These are phyloP conservation scores for Lissocephala sabroskyi DNA, from an alignment of 2,888 invertebrate genomes.

Conservation along the genomic window DNA sequence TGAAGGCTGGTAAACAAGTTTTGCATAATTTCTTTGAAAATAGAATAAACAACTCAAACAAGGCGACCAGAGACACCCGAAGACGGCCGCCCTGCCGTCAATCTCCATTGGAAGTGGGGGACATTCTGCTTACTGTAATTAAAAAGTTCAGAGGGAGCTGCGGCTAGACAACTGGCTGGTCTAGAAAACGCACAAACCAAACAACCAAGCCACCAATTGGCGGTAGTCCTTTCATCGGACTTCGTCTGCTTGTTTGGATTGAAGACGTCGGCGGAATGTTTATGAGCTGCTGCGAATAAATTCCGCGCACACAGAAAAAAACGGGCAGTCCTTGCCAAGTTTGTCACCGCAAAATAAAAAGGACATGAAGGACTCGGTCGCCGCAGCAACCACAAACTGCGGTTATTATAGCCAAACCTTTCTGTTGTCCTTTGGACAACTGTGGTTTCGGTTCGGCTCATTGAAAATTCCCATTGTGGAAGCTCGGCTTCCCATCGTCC, in stretches of 20 bases:
- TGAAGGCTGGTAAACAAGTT: conserved; percentile 25
- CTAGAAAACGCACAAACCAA: background rate
- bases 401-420: conserved; percentile 30
- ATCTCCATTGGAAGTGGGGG: too few species aligned
- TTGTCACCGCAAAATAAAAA: conserved; percentile 41
- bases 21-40: conserved; percentile 35
- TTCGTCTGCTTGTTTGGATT: too few species aligned
- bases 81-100: too few species aligned
- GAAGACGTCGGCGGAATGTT: conserved; percentile 27
- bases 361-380: conserved; percentile 34
- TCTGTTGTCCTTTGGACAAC: too few species aligned
- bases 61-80: too few species aligned
- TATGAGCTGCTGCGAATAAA: conserved; percentile 38
- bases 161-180: conserved; percentile 5
- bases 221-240: too few species aligned
- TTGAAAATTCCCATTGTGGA: too few species aligned
- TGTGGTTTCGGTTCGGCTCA: too few species aligned
- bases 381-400: conserved; percentile 45
- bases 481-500: too few species aligned
- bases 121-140: conserved; percentile 30
- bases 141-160: conserved; percentile 38
- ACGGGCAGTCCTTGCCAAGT: conserved; percentile 46
- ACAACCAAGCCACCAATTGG: conserved; percentile 2
- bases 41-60: conserved; percentile 37
- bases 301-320: conserved; percentile 8